Percentiles rank a stretch among this genome's conserved stretches.
Evolutionary conservation across 2,797 vertebrate genomes (phyloP).

Genomic region (Eutrigla gurnardus): DNA sequence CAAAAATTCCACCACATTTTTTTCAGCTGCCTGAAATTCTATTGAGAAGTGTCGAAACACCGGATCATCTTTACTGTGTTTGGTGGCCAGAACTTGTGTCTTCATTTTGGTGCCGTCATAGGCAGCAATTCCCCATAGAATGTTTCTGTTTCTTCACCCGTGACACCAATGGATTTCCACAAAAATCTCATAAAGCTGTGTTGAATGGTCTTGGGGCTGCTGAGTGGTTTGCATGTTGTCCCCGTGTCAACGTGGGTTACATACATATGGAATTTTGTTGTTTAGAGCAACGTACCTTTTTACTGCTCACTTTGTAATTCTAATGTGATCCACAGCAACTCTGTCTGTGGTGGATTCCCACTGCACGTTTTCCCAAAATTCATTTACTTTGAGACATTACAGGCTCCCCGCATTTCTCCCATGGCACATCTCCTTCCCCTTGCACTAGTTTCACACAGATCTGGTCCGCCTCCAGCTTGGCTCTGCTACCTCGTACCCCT

Average conservation of each 20-base stretch:
- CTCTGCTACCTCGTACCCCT: constrained; percentile 5
- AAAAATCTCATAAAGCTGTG: not conserved
- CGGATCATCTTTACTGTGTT: not conserved
- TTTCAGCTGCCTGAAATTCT: not conserved
- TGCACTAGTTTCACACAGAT: constrained; percentile 15
- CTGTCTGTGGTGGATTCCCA: not conserved
- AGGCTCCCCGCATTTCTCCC: constrained; percentile 5
- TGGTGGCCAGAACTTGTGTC: not conserved
- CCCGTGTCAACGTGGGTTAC: too few species aligned
- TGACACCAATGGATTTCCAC: not conserved
- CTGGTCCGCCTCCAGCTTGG: constrained; percentile 24
- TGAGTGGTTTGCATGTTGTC: too few species aligned
- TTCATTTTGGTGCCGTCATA: not conserved
- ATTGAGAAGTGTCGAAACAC: not conserved
- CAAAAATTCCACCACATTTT: not conserved
- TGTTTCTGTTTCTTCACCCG: not conserved
- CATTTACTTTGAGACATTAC: constrained; percentile 17
- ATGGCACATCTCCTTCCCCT: constrained; percentile 1
- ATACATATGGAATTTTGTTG: not conserved
- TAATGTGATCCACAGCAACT: constrained; percentile 2
- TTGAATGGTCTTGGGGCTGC: too few species aligned
- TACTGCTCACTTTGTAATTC: not conserved
- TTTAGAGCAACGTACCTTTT: not conserved
- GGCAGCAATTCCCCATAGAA: not conserved
- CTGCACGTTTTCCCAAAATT: not conserved